Conservation (phyloP, 1,140 invertebrate genomes). For the Neodiprion virginianus region DNA sequence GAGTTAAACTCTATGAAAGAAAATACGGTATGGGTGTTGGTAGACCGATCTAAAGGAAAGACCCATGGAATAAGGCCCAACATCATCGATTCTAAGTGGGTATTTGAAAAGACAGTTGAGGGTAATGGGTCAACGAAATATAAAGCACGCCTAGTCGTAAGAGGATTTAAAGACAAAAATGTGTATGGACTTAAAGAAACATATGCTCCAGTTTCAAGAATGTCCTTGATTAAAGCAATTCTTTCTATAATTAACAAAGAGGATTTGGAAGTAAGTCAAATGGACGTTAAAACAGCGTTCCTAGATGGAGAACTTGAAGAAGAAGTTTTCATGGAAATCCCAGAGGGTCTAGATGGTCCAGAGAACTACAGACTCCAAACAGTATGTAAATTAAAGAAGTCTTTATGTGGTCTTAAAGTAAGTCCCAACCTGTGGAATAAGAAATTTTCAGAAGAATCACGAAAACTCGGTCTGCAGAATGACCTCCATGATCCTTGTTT, state of each 20-base stretch:
- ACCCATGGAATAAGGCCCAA: constrained; percentile 16
- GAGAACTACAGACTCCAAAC: constrained; percentile 14
- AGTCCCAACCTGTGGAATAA: constrained; percentile 27
- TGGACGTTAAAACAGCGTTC: constrained; percentile 51
- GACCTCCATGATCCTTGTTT: constrained; percentile 29
- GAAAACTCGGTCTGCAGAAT: constrained; percentile 26
- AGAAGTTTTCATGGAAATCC: constrained; percentile 56
- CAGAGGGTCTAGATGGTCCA: constrained; percentile 29
- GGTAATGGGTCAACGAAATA: constrained; percentile 12
- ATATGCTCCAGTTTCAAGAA: constrained; percentile 26
- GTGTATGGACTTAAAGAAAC: constrained; percentile 21
- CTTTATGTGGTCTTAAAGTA: constrained; percentile 25
- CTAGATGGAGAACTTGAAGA: constrained; percentile 44
- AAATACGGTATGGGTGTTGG: constrained; percentile 25
- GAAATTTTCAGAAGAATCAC: constrained; percentile 17
- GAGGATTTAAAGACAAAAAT: constrained; percentile 27
- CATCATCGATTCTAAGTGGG: constrained; percentile 24
- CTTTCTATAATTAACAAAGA: constrained; percentile 28
- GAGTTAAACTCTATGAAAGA: constrained; percentile 26
- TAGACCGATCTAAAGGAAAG: constrained; percentile 11
- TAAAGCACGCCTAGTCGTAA: constrained; percentile 20
- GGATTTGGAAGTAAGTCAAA: constrained; percentile 38
- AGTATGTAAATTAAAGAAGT: constrained; percentile 24
- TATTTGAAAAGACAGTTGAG: constrained; percentile 21
- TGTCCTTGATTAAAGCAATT: constrained; percentile 24